These are phyloP conservation scores for Orussus abietinus DNA, from an alignment of 1,140 invertebrate genomes.

Conservation along the genomic window DNA sequence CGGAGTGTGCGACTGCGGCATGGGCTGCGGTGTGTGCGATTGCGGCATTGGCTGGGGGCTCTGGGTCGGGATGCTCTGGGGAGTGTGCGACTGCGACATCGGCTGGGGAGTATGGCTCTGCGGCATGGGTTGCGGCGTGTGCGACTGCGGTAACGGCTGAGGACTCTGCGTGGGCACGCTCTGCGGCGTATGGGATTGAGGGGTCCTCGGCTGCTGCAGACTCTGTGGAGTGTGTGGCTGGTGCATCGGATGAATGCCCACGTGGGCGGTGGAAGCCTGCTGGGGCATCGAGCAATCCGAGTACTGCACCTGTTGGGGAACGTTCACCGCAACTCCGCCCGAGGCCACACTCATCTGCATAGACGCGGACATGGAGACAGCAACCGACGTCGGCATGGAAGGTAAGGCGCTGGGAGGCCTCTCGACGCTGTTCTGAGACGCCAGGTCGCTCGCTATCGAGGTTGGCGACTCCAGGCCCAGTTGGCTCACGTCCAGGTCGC, in stretches of 20 bases:
- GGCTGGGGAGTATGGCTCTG: conserved; percentile 34
- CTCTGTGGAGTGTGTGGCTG: conserved; percentile 41
- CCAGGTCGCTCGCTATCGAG: conserved; percentile 80
- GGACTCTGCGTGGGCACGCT: conserved; percentile 45
- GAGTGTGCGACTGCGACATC: conserved; percentile 26
- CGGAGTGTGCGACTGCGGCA: conserved; percentile 39
- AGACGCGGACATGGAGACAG: conserved; percentile 33
- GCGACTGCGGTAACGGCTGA: conserved; percentile 42
- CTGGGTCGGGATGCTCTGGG: conserved; percentile 34
- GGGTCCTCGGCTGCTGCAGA: conserved; percentile 44
- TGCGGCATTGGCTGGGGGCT: conserved; percentile 43
- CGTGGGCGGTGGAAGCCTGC: conserved; percentile 38
- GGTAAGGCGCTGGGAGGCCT: conserved; percentile 51
- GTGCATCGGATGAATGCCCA: conserved; percentile 43
- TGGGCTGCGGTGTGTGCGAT: conserved; percentile 31
- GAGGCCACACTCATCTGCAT: conserved; percentile 38
- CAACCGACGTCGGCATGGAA: conserved; percentile 39
- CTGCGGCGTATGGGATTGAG: conserved; percentile 44
- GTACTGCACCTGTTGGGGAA: conserved; percentile 41
- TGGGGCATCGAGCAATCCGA: conserved; percentile 42
- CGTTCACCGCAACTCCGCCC: conserved; percentile 41
- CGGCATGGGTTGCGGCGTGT: conserved; percentile 40
- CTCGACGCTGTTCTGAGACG: conserved; percentile 71
- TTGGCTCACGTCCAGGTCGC: conserved; percentile 79
- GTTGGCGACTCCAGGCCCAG: conserved; percentile 81